These are phyloP conservation scores for Cryptosula pallasiana DNA, from an alignment of 2,888 invertebrate species.

Conservation along the genomic window DNA sequence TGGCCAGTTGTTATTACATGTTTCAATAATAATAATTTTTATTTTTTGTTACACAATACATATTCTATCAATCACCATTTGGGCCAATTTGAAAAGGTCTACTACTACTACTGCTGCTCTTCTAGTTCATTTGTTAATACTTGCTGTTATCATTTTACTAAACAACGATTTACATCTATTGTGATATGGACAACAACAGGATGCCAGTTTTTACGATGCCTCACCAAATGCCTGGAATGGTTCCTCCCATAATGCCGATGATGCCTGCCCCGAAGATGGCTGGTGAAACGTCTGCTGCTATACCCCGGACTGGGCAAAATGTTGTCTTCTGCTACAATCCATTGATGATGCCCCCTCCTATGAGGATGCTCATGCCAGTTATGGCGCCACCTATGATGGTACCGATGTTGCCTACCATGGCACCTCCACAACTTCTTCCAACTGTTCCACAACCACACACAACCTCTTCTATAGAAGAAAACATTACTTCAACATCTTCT, in stretches of 20 bases:
- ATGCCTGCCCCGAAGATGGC: constrained; percentile 1
- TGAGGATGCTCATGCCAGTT: not conserved
- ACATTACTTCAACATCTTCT: not conserved
- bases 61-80: no score
- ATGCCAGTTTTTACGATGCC: not conserved
- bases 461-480: not conserved
- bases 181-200: no score
- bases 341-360: not conserved
- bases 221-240: not conserved
- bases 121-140: no score
- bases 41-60: no score
- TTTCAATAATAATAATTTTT: no score
- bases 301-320: not conserved
- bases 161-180: constrained; percentile 26
- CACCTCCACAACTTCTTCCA: not conserved
- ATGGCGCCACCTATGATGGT: constrained; percentile 8
- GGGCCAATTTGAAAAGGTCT: no score
- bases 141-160: no score
- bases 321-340: constrained; percentile 9
- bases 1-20: no score
- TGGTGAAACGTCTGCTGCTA: not conserved
- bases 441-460: not conserved
- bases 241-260: constrained; percentile 1
- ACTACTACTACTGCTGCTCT: no score
- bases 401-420: constrained; percentile 3